Base-by-base conservation (phyloP, 23 tunicate genomes). In the Oikopleura dioica region DNA sequence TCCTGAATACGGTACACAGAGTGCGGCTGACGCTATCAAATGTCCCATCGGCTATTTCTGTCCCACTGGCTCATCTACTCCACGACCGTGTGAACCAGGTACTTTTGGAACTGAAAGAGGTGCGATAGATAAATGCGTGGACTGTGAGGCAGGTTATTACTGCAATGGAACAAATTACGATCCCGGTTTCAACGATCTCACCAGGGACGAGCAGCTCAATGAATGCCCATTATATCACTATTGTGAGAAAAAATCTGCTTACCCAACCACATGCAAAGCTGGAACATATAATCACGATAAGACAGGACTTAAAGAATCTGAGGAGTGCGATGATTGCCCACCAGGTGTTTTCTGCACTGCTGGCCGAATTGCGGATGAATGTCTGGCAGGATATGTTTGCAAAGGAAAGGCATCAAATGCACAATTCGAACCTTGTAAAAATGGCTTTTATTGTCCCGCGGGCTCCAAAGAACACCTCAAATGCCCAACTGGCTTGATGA, bases 1-100 rank as follows among this genome's bases (percentile, higher is more conserved):
- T 44, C n/a, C n/a, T n/a, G 16, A 9, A 16, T 5, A 5, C 16
- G 55, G 55, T 16, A 44, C 55, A 44, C 16, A 9, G 9, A 16
- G 16, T 44, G 55, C 55, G 16, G 9, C 55, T 9, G 16, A 44
- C 16, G 55, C 55, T 9, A 9, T 44, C 16, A 16, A 44, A 44
- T 91, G 97, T 76, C 81, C 87, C n/a, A 38, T 38, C 9, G 97
- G 92, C 1, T 78, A 82, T 80, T 76, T 59, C 50, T 91, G 97
- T 38, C 82, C 79, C 0, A 68, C 0, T 1, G 84, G 79, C 31
- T 85, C 92, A 44, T 44, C 55, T 9, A 9, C 55, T 44, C 16
- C 16, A 16, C 9, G 16, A 9, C 16, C 9, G 16, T 44, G 55
- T 44, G 16, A 44, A 44, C 55, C 55, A 44, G 9, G 55, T 44